Evolutionary conservation across 1,140 invertebrate genomes (phyloP), one percentile per base, ranked within the genome.

Genomic region (Magallana gigas): DNA sequence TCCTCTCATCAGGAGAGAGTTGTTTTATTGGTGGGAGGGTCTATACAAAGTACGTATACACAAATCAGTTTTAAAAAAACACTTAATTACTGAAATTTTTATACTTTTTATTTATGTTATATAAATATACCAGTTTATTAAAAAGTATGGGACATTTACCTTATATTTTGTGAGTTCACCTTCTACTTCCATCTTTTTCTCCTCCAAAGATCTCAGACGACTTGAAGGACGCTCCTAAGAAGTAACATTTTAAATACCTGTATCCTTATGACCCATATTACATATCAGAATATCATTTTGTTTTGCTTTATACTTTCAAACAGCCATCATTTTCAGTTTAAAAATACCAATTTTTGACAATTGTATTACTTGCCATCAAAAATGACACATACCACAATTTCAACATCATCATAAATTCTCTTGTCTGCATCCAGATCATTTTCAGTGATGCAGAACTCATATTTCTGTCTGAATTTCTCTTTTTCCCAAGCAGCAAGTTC

Each of bases 371-470:
- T 48, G 36, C 36, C 5, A 5, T 48, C 36, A 48, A 1, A 8
- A 12, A 57, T 56, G 82, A 16, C 8, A 71, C 85, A 81, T 88
- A 92, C 91, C 83, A 83, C 90, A n/a, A 93, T 84, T 64, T 93
- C 92, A 1, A 91, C 90, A 80, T 90, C 89, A 48, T 90, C 86
- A 8, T 85, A 84, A 3, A 92, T 68, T 62, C 91, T 83, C 81
- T 91, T 89, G 83, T 94, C 94, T 68, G 94, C 94, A 89, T 94
- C 88, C 14, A 94, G 88, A 87, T 95, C 93, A 82, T 93, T 88
- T 85, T 95, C 94, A 83, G 94, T 94, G 71, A 95, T 93, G 14
- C 92, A 93, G 86, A 95, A 95, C 88, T 95, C 94, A 23, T 93
- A 90, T 62, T 91, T 92, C 91, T 95, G 94, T 68, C 94, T 84